These are phyloP conservation scores for Apolygus lucorum DNA, from an alignment of 1,140 invertebrate genomes.

Conservation along the genomic window DNA sequence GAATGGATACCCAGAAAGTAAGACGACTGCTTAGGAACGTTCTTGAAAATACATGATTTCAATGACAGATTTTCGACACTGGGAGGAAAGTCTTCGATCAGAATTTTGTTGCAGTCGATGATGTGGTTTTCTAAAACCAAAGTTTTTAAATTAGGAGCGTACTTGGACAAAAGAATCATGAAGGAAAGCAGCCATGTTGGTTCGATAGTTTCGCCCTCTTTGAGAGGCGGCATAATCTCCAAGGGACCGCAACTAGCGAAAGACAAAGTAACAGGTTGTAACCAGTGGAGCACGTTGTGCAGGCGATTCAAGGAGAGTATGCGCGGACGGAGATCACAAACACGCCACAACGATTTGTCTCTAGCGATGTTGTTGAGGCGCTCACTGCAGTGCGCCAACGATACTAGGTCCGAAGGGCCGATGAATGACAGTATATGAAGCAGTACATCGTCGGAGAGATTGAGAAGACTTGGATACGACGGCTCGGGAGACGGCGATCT, in stretches of 20 bases:
- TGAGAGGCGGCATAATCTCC: not conserved
- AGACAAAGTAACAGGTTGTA: constrained; percentile 22
- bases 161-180: constrained; percentile 30
- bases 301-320: constrained; percentile 40
- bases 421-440: constrained; percentile 46
- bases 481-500: not conserved
- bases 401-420: constrained; percentile 42
- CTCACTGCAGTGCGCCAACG: constrained; percentile 44
- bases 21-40: constrained; percentile 44
- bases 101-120: constrained; percentile 43
- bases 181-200: constrained; percentile 37
- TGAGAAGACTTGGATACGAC: constrained; percentile 31
- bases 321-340: constrained; percentile 42
- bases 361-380: constrained; percentile 41
- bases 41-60: constrained; percentile 45
- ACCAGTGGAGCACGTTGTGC: constrained; percentile 32
- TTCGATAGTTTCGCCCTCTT: constrained; percentile 40
- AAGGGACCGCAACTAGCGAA: constrained; percentile 24
- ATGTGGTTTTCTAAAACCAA: constrained; percentile 45
- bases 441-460: constrained; percentile 46
- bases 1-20: constrained; percentile 49
- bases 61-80: constrained; percentile 47
- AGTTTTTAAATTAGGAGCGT: constrained; percentile 40
- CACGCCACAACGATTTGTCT: constrained; percentile 46
- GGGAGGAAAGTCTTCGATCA: constrained; percentile 47